Evolutionary conservation across 2,113 vertebrate genomes (phyloP).

Genomic region (Picathartes gymnocephalus): DNA sequence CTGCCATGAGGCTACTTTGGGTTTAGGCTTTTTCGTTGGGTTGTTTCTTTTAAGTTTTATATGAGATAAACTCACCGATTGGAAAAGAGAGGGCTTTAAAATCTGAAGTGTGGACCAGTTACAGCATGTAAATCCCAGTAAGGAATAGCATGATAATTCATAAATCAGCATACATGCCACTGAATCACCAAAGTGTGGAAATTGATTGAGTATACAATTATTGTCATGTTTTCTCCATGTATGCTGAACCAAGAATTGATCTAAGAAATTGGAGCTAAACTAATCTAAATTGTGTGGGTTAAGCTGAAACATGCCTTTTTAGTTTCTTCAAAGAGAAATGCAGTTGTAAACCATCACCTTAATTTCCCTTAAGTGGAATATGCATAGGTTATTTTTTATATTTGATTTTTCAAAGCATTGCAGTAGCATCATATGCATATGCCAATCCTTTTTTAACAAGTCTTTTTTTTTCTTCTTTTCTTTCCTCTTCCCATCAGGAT

Average conservation of each 20-base stretch:
- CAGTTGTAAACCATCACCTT: neutral
- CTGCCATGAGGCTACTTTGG: fast-evolving
- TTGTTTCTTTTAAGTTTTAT: neutral
- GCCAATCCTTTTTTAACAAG: neutral
- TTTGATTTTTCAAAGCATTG: neutral
- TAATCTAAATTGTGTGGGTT: neutral
- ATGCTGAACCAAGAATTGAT: neutral
- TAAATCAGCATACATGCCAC: fast-evolving
- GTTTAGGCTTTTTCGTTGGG: neutral
- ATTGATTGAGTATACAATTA: neutral
- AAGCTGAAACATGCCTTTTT: neutral
- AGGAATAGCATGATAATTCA: neutral
- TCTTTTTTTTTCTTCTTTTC: neutral
- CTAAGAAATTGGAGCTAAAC: neutral
- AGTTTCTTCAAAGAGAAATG: neutral
- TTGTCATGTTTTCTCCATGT: fast-evolving
- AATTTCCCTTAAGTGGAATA: neutral
- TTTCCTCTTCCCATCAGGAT: constrained; percentile 70
- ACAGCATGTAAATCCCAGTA: fast-evolving
- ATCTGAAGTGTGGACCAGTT: no score
- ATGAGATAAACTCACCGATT: neutral
- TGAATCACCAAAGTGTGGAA: neutral
- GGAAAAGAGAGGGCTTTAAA: neutral
- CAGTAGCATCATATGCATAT: neutral
- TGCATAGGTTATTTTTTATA: fast-evolving